Evolutionary conservation across 1,140 invertebrate species (phyloP), one percentile per base, ranked within the genome.

Genomic region (Venustaconcha ellipsiformis): DNA sequence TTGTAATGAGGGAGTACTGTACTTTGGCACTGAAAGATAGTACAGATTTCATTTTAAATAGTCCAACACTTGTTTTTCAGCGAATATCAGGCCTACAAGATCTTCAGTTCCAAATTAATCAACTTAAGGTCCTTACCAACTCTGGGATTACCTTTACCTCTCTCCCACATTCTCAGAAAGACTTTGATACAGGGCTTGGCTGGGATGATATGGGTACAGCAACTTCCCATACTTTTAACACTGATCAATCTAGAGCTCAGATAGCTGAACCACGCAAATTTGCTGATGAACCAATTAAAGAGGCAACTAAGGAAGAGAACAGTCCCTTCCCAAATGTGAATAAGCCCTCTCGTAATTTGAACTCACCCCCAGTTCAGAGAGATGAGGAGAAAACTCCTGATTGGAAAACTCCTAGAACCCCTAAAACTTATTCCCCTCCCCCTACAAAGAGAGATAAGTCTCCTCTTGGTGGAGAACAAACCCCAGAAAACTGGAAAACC

Each of bases 21-120:
- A 17, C n/a, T 14, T 56, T 60, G 14, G 15, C 23, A 18, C 18
- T 11, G 12, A 15, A 70, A 56, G 57, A 57, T 4, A 20, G 30
- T 62, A 20, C 18, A 8, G 2, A 65, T 14, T 70, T 57, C 23
- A 13, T 18, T 70, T 30, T 18, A 70, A 58, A 26, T 8, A n/a
- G 20, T 57, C 67, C 8, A 48, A 48, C 37, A 48, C 55, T 77
- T n/a, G 58, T 58, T 70, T 84, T 86, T 72, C 83, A 86, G 84
- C 80, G 84, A 57, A 70, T 86, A 14, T 78, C 76, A 63, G 84
- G 84, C 70, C 70, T 86, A 20, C 81, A 86, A 64, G 83, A 86
- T 70, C 78, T 86, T 26, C 84, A 86, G 74, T 75, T 78, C 58
- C 84, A 86, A 74, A 72, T 86, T 26, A 82, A 84, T 74, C 80